Percentiles rank a stretch among this genome's conserved stretches.
These are phyloP conservation scores for Acropora tenuis DNA, from an alignment of 64 coral and sea anemone species.

Conservation along the genomic window DNA sequence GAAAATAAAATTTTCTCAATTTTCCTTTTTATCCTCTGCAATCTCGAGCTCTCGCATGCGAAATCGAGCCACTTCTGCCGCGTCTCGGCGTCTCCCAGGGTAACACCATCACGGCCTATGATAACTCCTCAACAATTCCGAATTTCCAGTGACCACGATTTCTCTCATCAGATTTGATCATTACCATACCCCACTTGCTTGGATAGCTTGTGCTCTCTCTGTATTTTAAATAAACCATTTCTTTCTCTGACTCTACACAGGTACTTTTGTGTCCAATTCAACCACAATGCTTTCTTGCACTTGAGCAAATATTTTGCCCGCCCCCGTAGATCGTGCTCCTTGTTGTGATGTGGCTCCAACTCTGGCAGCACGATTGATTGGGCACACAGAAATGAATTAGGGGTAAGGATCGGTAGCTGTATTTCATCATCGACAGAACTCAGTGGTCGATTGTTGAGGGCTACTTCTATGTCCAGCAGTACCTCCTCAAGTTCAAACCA, in stretches of 20 bases:
- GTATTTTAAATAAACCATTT: not conserved
- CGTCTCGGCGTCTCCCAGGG: too few relatives aligned
- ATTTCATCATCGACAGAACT: too few relatives aligned
- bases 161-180: not conserved
- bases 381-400: too few relatives aligned
- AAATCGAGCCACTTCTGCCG: too few relatives aligned
- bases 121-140: not conserved
- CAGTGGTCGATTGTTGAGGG: not conserved
- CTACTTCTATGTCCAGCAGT: slow-evolving; percentile 3
- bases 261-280: slow-evolving; percentile 45
- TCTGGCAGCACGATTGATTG: too few relatives aligned
- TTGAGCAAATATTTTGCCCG: not conserved
- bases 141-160: slow-evolving; percentile 46
- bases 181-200: not conserved
- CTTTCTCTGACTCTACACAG: not conserved
- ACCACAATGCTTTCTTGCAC: slow-evolving; percentile 29
- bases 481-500: slow-evolving; percentile 10
- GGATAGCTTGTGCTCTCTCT: not conserved
- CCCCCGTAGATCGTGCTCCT: not conserved
- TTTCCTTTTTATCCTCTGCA: too few relatives aligned
- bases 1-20: too few relatives aligned
- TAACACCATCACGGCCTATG: too few relatives aligned
- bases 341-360: slow-evolving; percentile 11
- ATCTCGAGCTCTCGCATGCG: too few relatives aligned
- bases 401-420: not conserved